Conservation (phyloP, 2,888 invertebrate genomes). For the Nebria brevicollis region DNA sequence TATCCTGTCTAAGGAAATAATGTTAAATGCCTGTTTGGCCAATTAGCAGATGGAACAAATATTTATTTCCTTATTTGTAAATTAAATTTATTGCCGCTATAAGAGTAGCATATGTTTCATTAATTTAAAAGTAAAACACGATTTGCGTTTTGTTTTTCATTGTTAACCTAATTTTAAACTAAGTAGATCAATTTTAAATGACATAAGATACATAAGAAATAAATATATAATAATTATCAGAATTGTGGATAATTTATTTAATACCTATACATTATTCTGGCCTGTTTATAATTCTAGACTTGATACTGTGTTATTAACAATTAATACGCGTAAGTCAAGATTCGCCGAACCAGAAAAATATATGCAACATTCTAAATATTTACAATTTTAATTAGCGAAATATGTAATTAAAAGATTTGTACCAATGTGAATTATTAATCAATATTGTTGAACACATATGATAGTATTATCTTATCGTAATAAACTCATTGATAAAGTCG, state of each 20-base stretch:
- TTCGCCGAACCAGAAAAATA: background rate
- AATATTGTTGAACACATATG: background rate
- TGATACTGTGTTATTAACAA: background rate
- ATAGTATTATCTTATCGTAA: background rate
- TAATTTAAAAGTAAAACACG: too few species aligned
- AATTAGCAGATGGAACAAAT: background rate
- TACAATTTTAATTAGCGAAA: conserved; percentile 11
- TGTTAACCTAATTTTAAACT: too few species aligned
- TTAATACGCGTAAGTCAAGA: background rate
- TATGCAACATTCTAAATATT: background rate
- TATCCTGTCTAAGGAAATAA: conserved; percentile 7
- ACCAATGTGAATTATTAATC: too few species aligned
- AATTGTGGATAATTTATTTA: background rate
- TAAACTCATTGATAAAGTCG: background rate
- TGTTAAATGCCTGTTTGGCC: background rate
- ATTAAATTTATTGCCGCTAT: too few species aligned
- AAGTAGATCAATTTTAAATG: too few species aligned
- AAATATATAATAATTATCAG: background rate
- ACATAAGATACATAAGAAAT: background rate
- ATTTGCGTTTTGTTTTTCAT: too few species aligned
- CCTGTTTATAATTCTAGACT: background rate
- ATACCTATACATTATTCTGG: background rate
- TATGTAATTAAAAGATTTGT: background rate
- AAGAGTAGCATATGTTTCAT: too few species aligned
- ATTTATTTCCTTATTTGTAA: background rate